Evolutionary conservation across 2,113 vertebrate species (phyloP), one percentile per base, ranked within the genome.

Genomic region (Anseranas semipalmata): DNA sequence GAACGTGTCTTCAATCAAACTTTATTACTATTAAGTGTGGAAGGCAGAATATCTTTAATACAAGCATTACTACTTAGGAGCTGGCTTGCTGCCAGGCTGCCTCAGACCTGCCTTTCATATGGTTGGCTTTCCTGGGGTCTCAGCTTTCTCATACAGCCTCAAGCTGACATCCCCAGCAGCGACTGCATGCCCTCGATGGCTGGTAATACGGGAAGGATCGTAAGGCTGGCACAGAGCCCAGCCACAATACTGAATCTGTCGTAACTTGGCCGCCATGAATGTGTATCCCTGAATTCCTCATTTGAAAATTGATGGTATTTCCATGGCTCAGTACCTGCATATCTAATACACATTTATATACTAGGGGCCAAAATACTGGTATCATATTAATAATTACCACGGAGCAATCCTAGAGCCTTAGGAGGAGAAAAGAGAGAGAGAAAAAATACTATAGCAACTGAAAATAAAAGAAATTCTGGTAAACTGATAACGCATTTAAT

Each of bases 1-100:
- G 77, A 96, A 96, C 77, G 50, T 73, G 48, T 91, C 80, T 95
- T 87, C 90, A 89, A 91, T 96, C 90, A 95, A 90, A 92, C 53
- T 95, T 97, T 92, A 94, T 96, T 97, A 60, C 83, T 92, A 60
- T 72, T 96, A 93, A 89, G 80, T 1, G 0, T 58, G 62, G 83
- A 93, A 93, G 83, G 77, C 89, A 93, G 90, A 92, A 75, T 85
- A 60, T 85, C 82, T 94, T 93, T 88, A 92, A 88, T 67, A 81
- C 28, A 90, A 96, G 60, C 90, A 35, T 74, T 80, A 37, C 79
- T 92, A 71, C 85, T 74, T 55, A 67, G 63, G 76, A 81, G 50
- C 87, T 96, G 94, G 87, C 86, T 90, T 48, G 45, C 83, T 95
- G 93, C 95, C 92, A 96, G 86, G 73, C 62, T 70, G 32, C 65